Conservation (phyloP, 2,113 vertebrate genomes). For the Heterocephalus glaber region DNA sequence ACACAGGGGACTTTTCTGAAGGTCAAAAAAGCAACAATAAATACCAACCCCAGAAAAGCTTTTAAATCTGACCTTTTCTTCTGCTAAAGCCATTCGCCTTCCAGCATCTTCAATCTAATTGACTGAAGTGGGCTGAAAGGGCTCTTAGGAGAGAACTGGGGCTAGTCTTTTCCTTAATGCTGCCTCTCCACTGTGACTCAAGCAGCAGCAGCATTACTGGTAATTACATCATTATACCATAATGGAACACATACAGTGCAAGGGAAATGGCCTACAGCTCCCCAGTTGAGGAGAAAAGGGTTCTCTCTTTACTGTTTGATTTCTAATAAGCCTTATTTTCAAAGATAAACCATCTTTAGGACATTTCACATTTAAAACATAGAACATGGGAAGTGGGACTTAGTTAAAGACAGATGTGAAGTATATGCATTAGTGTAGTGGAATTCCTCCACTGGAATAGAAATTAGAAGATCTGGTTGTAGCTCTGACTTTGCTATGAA, state of each 20-base stretch:
- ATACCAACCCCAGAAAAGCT: constrained; percentile 79
- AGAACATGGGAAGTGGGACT: background rate
- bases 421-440: background rate
- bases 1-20: constrained; percentile 78
- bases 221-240: constrained; percentile 80
- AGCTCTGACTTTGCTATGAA: background rate
- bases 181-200: constrained; percentile 61
- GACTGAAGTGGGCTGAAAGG: constrained; percentile 78
- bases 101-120: constrained; percentile 77
- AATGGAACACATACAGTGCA: constrained; percentile 72
- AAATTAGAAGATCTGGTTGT: background rate
- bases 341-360: constrained; percentile 39
- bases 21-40: constrained; percentile 81
- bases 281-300: background rate
- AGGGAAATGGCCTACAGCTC: constrained; percentile 60
- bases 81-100: constrained; percentile 71
- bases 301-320: background rate
- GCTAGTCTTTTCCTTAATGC: constrained; percentile 73
- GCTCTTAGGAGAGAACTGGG: constrained; percentile 75
- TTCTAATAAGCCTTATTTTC: constrained; percentile 72
- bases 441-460: background rate
- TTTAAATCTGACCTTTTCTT: constrained; percentile 82
- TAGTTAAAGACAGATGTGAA: background rate
- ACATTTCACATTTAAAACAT: background rate
- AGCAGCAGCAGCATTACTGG: constrained; percentile 72